Percentiles rank a stretch among this genome's conserved stretches.
Evolutionary conservation across 2,797 vertebrate genomes (phyloP).

Genomic region (Alcedo quadribrachys): DNA sequence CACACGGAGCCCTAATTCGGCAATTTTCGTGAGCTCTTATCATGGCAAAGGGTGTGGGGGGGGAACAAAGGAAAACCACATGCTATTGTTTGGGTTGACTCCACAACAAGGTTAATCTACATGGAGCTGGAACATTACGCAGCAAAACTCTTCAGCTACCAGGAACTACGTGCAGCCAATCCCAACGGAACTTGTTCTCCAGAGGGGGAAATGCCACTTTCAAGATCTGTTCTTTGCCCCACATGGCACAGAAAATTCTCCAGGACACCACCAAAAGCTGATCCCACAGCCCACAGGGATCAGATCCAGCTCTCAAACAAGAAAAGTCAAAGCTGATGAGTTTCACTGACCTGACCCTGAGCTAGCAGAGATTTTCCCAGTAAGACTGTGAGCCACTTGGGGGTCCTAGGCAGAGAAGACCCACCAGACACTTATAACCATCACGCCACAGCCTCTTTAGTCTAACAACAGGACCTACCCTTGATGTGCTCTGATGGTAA

Average conservation of each 20-base stretch:
- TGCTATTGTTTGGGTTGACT: slow-evolving; percentile 11
- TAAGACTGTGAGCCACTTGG: accelerated
- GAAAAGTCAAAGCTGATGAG: background rate
- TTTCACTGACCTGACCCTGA: background rate
- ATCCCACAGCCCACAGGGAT: background rate
- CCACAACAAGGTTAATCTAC: background rate
- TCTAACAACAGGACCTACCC: background rate
- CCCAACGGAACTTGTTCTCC: background rate
- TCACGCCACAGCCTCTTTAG: background rate
- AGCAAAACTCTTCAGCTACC: slow-evolving; percentile 8
- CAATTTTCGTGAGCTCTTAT: background rate
- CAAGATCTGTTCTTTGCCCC: background rate
- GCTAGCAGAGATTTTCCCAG: background rate
- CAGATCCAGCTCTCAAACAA: background rate
- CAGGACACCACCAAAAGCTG: background rate
- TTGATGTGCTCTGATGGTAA: background rate
- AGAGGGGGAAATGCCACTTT: background rate
- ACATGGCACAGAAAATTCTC: background rate
- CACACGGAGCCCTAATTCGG: background rate
- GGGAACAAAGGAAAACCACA: slow-evolving; percentile 38
- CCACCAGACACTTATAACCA: background rate
- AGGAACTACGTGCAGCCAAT: background rate
- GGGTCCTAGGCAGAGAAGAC: background rate
- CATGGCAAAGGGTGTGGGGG: background rate
- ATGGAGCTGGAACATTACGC: background rate